Evolutionary conservation across 1,140 invertebrate genomes (phyloP).

Genomic region (Scaptomyza pallida): DNA sequence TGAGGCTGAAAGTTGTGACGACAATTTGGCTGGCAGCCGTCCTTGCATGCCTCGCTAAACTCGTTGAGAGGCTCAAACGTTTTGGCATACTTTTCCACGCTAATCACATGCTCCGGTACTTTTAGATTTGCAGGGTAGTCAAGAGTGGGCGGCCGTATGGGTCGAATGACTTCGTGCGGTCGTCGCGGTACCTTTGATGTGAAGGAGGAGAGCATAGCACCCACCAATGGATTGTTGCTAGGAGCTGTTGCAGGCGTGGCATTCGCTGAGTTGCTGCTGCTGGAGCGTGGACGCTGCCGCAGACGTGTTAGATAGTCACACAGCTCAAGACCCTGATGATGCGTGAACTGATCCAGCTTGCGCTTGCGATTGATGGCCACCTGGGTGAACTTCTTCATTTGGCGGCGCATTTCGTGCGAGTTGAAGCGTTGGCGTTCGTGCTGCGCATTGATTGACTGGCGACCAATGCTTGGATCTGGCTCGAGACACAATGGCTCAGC

Average conservation of each 20-base stretch:
- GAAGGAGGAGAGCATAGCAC: constrained; percentile 82
- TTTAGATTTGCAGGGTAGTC: constrained; percentile 83
- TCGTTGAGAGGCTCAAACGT: constrained; percentile 84
- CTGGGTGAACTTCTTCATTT: constrained; percentile 90
- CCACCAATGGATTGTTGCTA: constrained; percentile 73
- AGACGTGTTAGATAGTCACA: constrained; percentile 86
- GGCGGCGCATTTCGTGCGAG: constrained; percentile 89
- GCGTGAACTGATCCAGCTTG: constrained; percentile 93
- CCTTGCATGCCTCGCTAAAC: constrained; percentile 71
- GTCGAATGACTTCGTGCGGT: constrained; percentile 80
- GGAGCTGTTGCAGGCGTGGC: constrained; percentile 83
- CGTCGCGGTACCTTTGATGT: constrained; percentile 77
- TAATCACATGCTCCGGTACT: constrained; percentile 81
- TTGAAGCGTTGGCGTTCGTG: constrained; percentile 90
- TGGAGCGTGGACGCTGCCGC: constrained; percentile 71
- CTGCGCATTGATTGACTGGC: constrained; percentile 90
- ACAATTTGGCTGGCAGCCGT: constrained; percentile 68
- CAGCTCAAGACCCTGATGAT: constrained; percentile 90
- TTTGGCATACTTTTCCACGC: constrained; percentile 85
- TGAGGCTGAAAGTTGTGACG: constrained; percentile 90
- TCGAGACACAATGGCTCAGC: constrained; percentile 94
- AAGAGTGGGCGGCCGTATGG: constrained; percentile 84
- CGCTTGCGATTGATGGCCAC: constrained; percentile 93
- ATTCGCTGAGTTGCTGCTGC: constrained; percentile 49
- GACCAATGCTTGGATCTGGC: constrained; percentile 91